Percentiles rank a stretch among this genome's conserved stretches.
Conservation (phyloP, 2,888 invertebrate genomes). For the Dasypolia templi region DNA sequence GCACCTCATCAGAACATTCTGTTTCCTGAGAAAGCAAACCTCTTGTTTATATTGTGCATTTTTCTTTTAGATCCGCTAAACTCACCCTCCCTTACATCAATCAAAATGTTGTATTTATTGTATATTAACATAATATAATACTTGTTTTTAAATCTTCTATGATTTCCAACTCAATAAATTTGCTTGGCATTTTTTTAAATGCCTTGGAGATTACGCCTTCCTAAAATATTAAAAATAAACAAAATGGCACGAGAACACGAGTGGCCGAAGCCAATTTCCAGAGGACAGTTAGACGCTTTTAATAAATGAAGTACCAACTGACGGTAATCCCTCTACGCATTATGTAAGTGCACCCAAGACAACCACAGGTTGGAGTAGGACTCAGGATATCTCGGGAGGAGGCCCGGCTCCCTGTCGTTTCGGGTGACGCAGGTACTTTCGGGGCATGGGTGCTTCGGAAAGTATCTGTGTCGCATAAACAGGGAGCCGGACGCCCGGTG, state of each 20-base stretch:
- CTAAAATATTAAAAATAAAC: background rate
- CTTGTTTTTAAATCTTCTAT: background rate
- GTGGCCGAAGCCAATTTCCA: background rate
- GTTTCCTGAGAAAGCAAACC: conserved; percentile 73
- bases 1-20: conserved; percentile 67
- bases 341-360: no score
- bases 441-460: no score
- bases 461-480: no score
- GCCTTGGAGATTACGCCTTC: background rate
- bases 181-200: background rate
- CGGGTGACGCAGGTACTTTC: no score
- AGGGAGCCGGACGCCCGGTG: no score
- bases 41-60: conserved; percentile 30
- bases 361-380: no score
- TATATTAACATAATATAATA: background rate
- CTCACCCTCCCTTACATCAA: conserved; percentile 24
- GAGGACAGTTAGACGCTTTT: background rate
- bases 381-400: no score
- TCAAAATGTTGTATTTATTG: background rate
- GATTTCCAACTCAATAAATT: background rate
- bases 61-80: conserved; percentile 14
- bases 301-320: no score
- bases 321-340: no score
- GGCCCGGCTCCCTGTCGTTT: no score
- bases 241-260: background rate